Conservation (phyloP, 2,113 vertebrate genomes). For the Python bivittatus region DNA sequence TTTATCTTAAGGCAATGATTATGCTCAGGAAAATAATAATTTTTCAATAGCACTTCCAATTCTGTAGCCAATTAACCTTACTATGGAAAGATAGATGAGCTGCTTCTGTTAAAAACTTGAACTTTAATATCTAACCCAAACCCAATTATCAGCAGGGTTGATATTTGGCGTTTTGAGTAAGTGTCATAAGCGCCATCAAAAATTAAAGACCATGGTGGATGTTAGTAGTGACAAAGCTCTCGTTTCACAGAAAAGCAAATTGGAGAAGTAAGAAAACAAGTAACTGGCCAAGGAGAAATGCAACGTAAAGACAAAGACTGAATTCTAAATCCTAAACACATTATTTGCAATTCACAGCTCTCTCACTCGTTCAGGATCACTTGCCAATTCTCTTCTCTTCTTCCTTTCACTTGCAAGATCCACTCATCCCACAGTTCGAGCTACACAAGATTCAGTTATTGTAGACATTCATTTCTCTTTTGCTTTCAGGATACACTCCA, state of each 20-base stretch:
- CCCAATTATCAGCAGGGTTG: not conserved
- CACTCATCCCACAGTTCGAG: not conserved
- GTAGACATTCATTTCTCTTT: not conserved
- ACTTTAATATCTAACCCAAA: not conserved
- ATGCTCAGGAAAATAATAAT: not conserved
- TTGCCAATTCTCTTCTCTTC: not conserved
- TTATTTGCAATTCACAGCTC: not conserved
- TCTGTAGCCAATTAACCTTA: not conserved
- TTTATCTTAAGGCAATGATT: not conserved
- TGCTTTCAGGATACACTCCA: not conserved
- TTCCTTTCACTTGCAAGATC: not conserved
- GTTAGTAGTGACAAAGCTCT: not conserved
- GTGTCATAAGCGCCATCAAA: not conserved
- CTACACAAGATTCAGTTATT: not conserved
- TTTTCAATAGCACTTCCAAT: not conserved
- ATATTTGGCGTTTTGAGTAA: not conserved
- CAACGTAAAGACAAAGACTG: not conserved
- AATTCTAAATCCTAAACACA: not conserved
- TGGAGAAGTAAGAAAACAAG: not conserved
- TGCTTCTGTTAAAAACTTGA: not conserved
- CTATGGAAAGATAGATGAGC: not conserved
- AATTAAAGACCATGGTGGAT: not conserved
- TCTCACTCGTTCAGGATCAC: not conserved
- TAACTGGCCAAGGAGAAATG: not conserved
- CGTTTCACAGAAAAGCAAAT: not conserved